phyloP scores from a whole-genome alignment of 2,113 vertebrate genomes.

The Naja naja region DNA sequence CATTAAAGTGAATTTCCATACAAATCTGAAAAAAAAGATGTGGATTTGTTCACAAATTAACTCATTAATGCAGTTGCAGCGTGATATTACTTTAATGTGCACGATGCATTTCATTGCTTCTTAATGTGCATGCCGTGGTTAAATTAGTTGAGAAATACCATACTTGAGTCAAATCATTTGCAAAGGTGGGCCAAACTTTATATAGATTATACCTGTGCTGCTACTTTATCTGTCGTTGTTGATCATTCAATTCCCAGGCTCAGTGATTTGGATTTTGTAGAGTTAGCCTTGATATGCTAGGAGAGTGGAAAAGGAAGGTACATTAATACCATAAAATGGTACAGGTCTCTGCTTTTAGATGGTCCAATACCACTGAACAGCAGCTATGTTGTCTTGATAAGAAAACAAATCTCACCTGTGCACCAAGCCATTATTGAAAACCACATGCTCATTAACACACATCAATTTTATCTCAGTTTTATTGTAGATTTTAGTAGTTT shows the following conservation, averaged over 20 bases:
- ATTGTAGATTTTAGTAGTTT: neutral
- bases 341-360: neutral
- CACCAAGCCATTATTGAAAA: neutral
- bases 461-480: neutral
- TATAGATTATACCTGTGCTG: neutral
- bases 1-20: neutral
- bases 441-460: neutral
- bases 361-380: neutral
- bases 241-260: neutral
- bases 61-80: neutral
- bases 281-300: neutral
- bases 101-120: neutral
- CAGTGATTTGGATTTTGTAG: neutral
- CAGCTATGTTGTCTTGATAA: neutral
- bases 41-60: neutral
- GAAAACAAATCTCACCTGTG: neutral
- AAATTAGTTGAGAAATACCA: neutral
- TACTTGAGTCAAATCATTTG: neutral
- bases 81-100: neutral
- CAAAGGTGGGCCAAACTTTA: neutral
- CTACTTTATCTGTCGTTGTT: neutral
- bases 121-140: neutral
- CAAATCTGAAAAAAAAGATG: neutral
- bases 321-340: neutral
- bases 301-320: neutral